Evolutionary conservation across 2,888 invertebrate species (phyloP).

Genomic region (Allolobophora icterica): DNA sequence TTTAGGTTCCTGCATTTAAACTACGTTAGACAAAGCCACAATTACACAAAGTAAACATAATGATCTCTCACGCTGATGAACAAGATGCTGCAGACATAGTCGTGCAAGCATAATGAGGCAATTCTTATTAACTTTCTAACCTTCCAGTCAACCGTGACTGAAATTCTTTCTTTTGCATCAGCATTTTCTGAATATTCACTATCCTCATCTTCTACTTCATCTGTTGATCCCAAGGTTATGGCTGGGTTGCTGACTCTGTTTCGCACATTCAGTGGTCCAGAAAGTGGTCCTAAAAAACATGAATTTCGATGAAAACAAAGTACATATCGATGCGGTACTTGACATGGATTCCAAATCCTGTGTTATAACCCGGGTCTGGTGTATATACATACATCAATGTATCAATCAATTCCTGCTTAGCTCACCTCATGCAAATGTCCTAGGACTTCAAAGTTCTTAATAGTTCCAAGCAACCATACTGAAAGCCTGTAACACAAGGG

Average conservation of each 20-base stretch:
- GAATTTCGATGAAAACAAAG: background rate
- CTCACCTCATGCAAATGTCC: too few relatives aligned
- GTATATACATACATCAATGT: too few relatives aligned
- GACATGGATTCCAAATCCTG: too few relatives aligned
- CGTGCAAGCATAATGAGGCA: too few relatives aligned
- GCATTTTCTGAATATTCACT: background rate
- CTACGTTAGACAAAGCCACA: background rate
- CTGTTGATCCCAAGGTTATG: background rate
- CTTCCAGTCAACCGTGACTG: slow-evolving; percentile 33
- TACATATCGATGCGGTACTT: too few relatives aligned
- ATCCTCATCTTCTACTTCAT: slow-evolving; percentile 1
- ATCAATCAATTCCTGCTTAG: too few relatives aligned
- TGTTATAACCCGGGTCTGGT: too few relatives aligned
- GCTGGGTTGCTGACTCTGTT: background rate
- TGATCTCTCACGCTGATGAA: too few relatives aligned
- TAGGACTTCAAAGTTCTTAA: too few relatives aligned
- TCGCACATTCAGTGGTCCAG: slow-evolving; percentile 28
- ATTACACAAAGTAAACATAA: background rate
- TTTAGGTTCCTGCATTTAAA: background rate
- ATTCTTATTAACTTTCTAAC: background rate
- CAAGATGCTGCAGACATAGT: too few relatives aligned
- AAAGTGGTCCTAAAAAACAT: slow-evolving; percentile 30
- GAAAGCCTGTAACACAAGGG: background rate
- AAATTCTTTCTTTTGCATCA: slow-evolving; percentile 23
- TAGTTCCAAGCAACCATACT: background rate